A percentile compares a stretch with the other conserved stretches of the same genome.
These are phyloP conservation scores for Achroia grisella DNA, from an alignment of 1,140 invertebrate species.

Conservation along the genomic window DNA sequence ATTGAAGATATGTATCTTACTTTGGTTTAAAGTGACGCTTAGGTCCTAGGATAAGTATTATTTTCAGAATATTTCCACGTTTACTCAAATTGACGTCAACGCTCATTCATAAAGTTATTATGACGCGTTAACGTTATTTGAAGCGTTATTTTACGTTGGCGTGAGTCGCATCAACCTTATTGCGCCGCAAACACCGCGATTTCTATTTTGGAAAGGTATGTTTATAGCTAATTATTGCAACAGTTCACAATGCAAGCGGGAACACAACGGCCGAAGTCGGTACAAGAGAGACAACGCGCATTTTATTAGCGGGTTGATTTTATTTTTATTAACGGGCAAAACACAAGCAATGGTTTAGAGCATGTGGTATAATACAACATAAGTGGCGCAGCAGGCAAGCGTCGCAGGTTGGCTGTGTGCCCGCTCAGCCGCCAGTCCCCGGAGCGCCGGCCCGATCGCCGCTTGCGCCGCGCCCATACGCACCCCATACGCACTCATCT, in stretches of 20 bases:
- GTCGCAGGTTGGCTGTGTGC: slow-evolving; percentile 51
- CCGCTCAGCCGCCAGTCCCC: slow-evolving; percentile 52
- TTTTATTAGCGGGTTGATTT: slow-evolving; percentile 34
- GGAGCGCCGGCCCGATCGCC: slow-evolving; percentile 45
- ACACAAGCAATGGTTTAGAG: slow-evolving; percentile 18
- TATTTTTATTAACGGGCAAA: slow-evolving; percentile 56
- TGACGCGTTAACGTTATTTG: slow-evolving; percentile 20
- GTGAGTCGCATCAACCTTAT: background rate
- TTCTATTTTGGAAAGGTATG: slow-evolving; percentile 19
- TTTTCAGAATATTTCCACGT: slow-evolving; percentile 1
- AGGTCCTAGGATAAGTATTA: background rate
- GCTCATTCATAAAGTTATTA: slow-evolving; percentile 48
- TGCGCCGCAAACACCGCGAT: background rate
- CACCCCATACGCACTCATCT: slow-evolving; percentile 5
- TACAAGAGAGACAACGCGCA: slow-evolving; percentile 1
- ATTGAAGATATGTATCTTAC: too few species aligned
- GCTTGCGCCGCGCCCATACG: slow-evolving; percentile 38
- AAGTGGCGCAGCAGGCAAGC: slow-evolving; percentile 43
- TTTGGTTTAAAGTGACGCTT: background rate
- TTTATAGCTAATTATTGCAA: too few species aligned
- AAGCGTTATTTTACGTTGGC: background rate
- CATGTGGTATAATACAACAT: slow-evolving; percentile 51
- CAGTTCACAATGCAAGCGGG: too few species aligned
- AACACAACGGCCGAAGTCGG: slow-evolving; percentile 5
- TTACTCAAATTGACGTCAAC: slow-evolving; percentile 29